Base-by-base conservation (phyloP, 2,888 invertebrate species). In the Euspilapteryx auroguttella region DNA sequence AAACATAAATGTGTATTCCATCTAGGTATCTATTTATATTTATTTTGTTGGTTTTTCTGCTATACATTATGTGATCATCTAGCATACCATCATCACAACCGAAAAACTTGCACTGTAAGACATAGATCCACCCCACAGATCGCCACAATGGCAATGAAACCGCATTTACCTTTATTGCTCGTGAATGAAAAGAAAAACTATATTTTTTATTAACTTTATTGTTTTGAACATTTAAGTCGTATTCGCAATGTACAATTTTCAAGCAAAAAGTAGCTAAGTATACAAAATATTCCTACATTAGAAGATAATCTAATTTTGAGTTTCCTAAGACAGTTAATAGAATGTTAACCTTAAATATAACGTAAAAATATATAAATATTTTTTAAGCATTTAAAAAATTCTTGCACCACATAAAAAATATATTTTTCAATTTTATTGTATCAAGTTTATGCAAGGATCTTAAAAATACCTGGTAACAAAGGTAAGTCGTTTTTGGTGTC, bases 171-270 rank as follows among this genome's bases (percentile, higher is more conserved):
- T n/a, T n/a, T n/a, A n/a, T n/a, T n/a, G n/a, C n/a, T n/a, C n/a
- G 21, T 25, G 21, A 34, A 48, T 44, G 39, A 31, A 42, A 44
- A 45, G 36, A 35, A 12, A 41, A 5, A 37, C 20, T 15, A 35
- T 32, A 25, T 39, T 44, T 47, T 49, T 47, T 41, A 34, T 40
- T 21, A 23, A 9, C 46, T 44, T 48, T 40, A 45, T 58, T 68
- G 65, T 65, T 57, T 65, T 44, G 52, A 55, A 56, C 48, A 56
- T 59, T 59, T 61, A 63, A 62, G 58, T 68, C 63, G 63, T 68
- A 54, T 64, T 62, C 56, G 61, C 68, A 65, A 71, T 73, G 57
- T 71, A 73, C 71, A 71, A 48, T 54, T 51, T 13, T 42, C 43
- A 68, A 69, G 65, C 68, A 42, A 51, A 47, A 46, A 51, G 8